Base-by-base conservation (phyloP, 2,888 invertebrate genomes). In the Baronia brevicornis region DNA sequence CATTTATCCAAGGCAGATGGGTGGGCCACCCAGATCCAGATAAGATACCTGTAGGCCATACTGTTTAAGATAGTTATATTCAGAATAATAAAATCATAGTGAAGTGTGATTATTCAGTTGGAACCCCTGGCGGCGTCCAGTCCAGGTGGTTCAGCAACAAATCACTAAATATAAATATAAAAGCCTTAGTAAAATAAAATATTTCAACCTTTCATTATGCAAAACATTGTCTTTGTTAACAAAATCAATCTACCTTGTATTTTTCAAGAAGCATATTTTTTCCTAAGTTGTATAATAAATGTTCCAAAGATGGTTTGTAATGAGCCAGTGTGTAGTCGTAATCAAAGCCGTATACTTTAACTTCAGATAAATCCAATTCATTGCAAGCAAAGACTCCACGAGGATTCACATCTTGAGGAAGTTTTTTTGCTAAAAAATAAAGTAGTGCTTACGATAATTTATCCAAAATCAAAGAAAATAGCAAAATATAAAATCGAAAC, bases 311-410 rank as follows among this genome's bases (percentile, higher is more conserved):
- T 5, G 94, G 92, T 59, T 95, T 96, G 69, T 98, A 98, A 54
- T 95, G 94, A 1, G 98, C 98, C 54, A 98, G 72, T 0, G 98
- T 98, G 72, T 98, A 98, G 72, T 98, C 98, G 84, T 98, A 98
- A 78, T 98, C 98, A 84, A 98, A 98, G 21, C 98, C 96, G 85
- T 97, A 97, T 1, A 97, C 95, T 57, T 94, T 90, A 20, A 98
- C 94, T 72, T 96, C 94, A 43, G 91, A 88, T 30, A 98, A 82
- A 69, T 97, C 93, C 35, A 98, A 84, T 63, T 98, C 97, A 80
- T 98, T 98, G 73, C 97, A 98, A 5, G 97, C 96, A 80, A 97
- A 98, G 2, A 98, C 96, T 20, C 94, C 95, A 53, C 88, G 86
- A 0, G 91, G 89, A 60, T 95, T 93, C 1, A 96, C 95, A 86